Percentiles rank a stretch among this genome's conserved stretches.
Evolutionary conservation across 92 coral and sea anemone species (phyloP).

Genomic region (Desmophyllum pertusum): DNA sequence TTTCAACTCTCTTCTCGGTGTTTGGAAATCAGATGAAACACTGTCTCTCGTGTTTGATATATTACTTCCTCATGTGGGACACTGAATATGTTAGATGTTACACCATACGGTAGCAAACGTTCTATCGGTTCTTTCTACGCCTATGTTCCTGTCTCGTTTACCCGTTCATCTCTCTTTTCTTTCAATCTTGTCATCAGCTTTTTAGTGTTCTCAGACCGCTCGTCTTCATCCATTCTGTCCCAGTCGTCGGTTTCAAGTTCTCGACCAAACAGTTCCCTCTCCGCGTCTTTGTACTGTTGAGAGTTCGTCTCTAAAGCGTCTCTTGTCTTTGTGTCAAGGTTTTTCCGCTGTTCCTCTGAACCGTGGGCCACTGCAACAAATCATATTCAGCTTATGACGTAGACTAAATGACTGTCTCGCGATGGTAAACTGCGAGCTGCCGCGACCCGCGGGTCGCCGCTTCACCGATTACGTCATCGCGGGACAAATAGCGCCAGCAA

Average conservation of each 20-base stretch:
- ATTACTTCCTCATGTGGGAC: too few relatives aligned
- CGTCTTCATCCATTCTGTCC: slow-evolving; percentile 69
- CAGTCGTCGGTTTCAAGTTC: slow-evolving; percentile 75
- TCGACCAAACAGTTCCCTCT: slow-evolving; percentile 66
- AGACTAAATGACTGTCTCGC: background rate
- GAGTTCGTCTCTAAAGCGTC: slow-evolving; percentile 44
- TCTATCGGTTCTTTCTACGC: background rate
- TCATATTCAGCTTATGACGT: background rate
- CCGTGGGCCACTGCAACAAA: slow-evolving; percentile 74
- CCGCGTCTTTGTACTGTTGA: slow-evolving; percentile 59
- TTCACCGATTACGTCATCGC: background rate
- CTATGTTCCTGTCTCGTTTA: slow-evolving; percentile 5
- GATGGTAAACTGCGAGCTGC: background rate
- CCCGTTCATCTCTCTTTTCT: slow-evolving; percentile 42
- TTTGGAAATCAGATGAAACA: too few relatives aligned
- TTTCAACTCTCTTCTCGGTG: too few relatives aligned
- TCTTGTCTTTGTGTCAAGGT: slow-evolving; percentile 48
- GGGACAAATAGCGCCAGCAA: background rate
- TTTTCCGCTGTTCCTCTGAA: slow-evolving; percentile 49
- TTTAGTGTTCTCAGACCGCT: slow-evolving; percentile 51
- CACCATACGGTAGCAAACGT: background rate
- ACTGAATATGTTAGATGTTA: background rate
- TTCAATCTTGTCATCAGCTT: slow-evolving; percentile 55
- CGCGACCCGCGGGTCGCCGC: background rate
- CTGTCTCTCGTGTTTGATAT: too few relatives aligned